These are phyloP conservation scores for Salpingus planirostris DNA, from an alignment of 2,888 invertebrate genomes.

Conservation along the genomic window DNA sequence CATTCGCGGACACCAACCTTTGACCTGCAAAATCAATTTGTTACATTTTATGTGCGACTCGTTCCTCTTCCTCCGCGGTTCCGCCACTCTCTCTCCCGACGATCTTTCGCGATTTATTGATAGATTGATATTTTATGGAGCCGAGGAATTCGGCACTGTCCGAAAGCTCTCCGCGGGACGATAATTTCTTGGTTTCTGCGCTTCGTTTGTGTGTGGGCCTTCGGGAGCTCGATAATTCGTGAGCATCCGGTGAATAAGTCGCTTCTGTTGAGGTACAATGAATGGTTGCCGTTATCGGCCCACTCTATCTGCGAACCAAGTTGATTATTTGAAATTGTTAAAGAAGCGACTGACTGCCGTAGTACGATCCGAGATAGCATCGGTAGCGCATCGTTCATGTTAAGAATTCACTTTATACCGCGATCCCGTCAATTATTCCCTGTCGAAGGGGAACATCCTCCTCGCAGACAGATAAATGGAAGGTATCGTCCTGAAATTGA, in stretches of 20 bases:
- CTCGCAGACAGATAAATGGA: slow-evolving; percentile 14
- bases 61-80: too few relatives aligned
- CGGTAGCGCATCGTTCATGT: slow-evolving; percentile 31
- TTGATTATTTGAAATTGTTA: slow-evolving; percentile 20
- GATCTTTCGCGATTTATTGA: too few relatives aligned
- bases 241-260: too few relatives aligned
- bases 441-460: slow-evolving; percentile 24
- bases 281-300: slow-evolving; percentile 12
- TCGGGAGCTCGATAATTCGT: too few relatives aligned
- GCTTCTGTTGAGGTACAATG: not conserved
- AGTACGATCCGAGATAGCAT: slow-evolving; percentile 25
- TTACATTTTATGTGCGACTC: too few relatives aligned
- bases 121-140: too few relatives aligned
- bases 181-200: too few relatives aligned
- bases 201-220: too few relatives aligned
- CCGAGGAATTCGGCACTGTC: too few relatives aligned
- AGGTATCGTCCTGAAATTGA: slow-evolving; percentile 14
- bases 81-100: too few relatives aligned
- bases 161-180: too few relatives aligned
- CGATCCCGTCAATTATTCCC: slow-evolving; percentile 38
- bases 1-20: slow-evolving; percentile 24
- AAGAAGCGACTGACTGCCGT: slow-evolving; percentile 16
- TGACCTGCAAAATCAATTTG: slow-evolving; percentile 31
- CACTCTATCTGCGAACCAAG: slow-evolving; percentile 16
- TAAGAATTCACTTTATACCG: slow-evolving; percentile 35